A percentile compares a stretch with the other conserved stretches of the same genome.
These are phyloP conservation scores for Cyprinodon diabolis DNA, from an alignment of 2,797 vertebrate species.

Conservation along the genomic window DNA sequence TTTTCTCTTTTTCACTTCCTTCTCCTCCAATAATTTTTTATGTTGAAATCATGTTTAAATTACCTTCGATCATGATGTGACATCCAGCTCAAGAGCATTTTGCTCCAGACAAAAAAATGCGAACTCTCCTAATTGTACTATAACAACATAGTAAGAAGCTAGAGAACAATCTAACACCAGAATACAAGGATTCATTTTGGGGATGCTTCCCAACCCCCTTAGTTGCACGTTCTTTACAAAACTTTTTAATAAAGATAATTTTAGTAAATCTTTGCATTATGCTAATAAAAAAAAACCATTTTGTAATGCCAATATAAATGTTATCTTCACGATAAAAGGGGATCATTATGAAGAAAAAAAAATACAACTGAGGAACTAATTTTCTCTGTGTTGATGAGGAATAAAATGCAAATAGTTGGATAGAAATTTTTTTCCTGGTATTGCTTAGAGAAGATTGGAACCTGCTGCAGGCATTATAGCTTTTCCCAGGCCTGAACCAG, in stretches of 20 bases:
- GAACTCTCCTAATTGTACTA: background rate
- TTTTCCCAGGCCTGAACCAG: conserved; percentile 32
- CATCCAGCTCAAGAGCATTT: background rate
- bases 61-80: background rate
- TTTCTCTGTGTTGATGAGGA: background rate
- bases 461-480: conserved; percentile 19
- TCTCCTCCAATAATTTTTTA: background rate
- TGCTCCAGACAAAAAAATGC: background rate
- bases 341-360: background rate
- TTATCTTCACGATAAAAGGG: background rate
- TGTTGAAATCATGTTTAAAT: background rate
- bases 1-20: background rate
- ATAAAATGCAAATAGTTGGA: background rate
- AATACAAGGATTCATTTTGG: background rate
- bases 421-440: background rate
- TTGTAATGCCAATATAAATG: background rate
- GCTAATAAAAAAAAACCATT: background rate
- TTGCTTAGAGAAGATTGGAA: background rate
- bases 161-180: background rate
- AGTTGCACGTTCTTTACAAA: too few species aligned
- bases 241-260: background rate
- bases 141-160: background rate
- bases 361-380: background rate
- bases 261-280: background rate
- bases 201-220: too few species aligned